Base-by-base conservation (phyloP, 2,113 vertebrate genomes). In the Coracopsis vasa region DNA sequence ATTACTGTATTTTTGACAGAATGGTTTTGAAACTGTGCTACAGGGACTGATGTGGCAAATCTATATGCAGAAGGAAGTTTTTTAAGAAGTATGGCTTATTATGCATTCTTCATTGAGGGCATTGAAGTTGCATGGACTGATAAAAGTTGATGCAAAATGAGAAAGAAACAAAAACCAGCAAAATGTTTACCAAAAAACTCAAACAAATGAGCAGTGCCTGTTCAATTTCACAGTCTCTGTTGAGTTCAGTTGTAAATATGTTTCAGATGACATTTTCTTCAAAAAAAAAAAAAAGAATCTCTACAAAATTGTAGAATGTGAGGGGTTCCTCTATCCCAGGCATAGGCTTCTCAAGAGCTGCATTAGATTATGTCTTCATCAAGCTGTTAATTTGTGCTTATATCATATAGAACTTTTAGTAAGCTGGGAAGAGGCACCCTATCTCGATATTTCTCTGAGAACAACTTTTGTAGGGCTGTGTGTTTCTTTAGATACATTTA, bases 161-260 rank as follows among this genome's bases (percentile, higher is more conserved):
- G 98, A 98, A 98, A 98, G 98, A 98, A 98, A 98, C 94, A 98
- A 98, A 98, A 99, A 99, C 99, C 99, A 99, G 99, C 99, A 99
- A 99, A 99, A 99, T 98, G 98, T 98, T 99, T 99, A 99, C 99
- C 99, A 99, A 99, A 99, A 99, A 99, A 98, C 98, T 98, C 98
- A 98, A 98, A 98, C 97, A 97, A 98, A 98, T 98, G 99, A 99
- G 98, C 99, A 99, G 99, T 99, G 99, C 99, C 99, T 99, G 99
- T 99, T 99, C 98, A 98, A 98, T 99, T 99, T 99, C 98, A 99
- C 98, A 98, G 98, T 98, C 98, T 99, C 98, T 99, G 98, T 98
- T 99, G 98, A 99, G 98, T 99, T 98, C 98, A 98, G 98, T 99
- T 99, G 99, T 99, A 99, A 98, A 99, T 99, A 99, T 98, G 98